A percentile compares a stretch with the other conserved stretches of the same genome.
These are phyloP conservation scores for Empis livida DNA, from an alignment of 2,888 invertebrate genomes.

Conservation along the genomic window DNA sequence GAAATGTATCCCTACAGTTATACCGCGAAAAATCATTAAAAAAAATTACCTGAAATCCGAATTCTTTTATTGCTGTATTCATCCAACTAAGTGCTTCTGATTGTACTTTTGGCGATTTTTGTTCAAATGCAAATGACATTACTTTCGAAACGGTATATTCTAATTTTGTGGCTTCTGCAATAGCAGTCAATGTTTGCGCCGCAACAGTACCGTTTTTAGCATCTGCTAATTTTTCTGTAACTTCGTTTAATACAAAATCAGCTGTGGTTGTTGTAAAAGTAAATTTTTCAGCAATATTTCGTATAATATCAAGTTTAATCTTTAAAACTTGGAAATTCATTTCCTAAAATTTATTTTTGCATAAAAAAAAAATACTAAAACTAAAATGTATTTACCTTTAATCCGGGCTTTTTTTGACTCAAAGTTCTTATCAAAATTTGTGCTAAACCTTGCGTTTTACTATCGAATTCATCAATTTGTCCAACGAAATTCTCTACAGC, in stretches of 20 bases:
- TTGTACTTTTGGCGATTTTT: constrained; percentile 86
- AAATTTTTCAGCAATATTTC: constrained; percentile 62
- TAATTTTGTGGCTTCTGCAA: constrained; percentile 66
- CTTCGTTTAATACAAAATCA: constrained; percentile 61
- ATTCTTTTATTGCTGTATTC: constrained; percentile 63
- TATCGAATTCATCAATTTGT: constrained; percentile 47
- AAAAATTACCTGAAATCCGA: constrained; percentile 47
- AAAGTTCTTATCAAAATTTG: constrained; percentile 64
- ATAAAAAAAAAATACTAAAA: constrained; percentile 19
- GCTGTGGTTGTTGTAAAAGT: constrained; percentile 59
- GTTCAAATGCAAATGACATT: constrained; percentile 63
- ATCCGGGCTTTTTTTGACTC: constrained; percentile 70
- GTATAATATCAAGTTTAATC: constrained; percentile 64
- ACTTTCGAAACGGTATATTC: constrained; percentile 61
- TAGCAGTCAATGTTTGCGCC: constrained; percentile 48
- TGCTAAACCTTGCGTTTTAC: constrained; percentile 47
- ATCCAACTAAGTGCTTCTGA: constrained; percentile 76
- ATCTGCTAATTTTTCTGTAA: constrained; percentile 77
- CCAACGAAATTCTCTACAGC: constrained; percentile 60
- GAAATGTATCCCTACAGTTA: constrained; percentile 19
- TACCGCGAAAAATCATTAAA: background rate
- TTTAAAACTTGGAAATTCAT: constrained; percentile 87
- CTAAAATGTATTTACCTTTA: constrained; percentile 31
- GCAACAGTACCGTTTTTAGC: constrained; percentile 59
- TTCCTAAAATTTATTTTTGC: constrained; percentile 43